Percentiles rank a stretch among this genome's conserved stretches.
Evolutionary conservation across 37 sponge, comb jelly and placozoan species (phyloP).

Genomic region (Chondrosia reniformis): DNA sequence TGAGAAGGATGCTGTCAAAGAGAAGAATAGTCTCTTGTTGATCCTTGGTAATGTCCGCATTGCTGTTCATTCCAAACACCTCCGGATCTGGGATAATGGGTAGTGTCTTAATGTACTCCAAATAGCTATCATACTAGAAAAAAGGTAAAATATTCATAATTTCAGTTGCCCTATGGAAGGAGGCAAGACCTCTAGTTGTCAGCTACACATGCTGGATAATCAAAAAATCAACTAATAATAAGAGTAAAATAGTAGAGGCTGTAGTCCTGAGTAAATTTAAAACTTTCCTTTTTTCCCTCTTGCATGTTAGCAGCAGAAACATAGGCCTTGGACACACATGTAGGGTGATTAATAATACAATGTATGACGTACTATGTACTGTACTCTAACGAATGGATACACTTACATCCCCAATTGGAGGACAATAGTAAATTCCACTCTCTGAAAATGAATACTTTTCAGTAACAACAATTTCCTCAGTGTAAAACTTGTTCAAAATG

Average conservation of each 20-base stretch:
- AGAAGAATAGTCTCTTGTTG: constrained; percentile 94
- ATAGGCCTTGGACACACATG: no score
- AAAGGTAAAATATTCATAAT: no score
- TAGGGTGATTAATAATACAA: no score
- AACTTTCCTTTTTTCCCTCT: no score
- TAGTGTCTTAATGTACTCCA: constrained; percentile 87
- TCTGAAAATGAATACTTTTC: constrained; percentile 77
- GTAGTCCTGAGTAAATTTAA: no score
- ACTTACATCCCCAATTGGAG: constrained; percentile 89
- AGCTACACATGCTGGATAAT: no score
- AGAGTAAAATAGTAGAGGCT: no score
- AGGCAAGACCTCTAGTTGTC: no score
- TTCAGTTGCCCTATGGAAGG: no score
- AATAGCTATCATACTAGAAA: constrained; percentile 78
- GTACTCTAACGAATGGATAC: background rate
- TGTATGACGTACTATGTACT: background rate
- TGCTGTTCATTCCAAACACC: constrained; percentile 98
- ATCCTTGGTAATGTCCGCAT: constrained; percentile 99
- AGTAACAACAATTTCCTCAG: constrained; percentile 56
- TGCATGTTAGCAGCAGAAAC: no score
- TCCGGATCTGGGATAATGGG: constrained; percentile 94
- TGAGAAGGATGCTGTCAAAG: constrained; percentile 95
- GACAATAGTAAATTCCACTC: constrained; percentile 90
- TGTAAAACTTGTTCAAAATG: constrained; percentile 97
- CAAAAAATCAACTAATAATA: no score